Evolutionary conservation across 2,113 vertebrate genomes (phyloP), one percentile per base, ranked within the genome.

Genomic region (Ammospiza caudacuta): DNA sequence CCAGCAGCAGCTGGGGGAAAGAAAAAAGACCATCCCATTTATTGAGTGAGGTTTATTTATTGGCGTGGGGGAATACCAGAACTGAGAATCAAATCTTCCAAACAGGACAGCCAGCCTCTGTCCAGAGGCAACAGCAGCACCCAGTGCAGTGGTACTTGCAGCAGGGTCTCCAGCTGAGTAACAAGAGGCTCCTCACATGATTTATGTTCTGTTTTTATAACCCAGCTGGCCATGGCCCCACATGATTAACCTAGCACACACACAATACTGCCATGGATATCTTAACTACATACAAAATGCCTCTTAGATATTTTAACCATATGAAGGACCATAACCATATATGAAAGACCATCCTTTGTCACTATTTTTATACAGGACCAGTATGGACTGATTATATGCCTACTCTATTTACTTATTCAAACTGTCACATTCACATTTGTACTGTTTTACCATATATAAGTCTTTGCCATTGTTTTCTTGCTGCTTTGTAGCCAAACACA

Each of bases 1-100:
- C 27, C 0, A 0, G 35, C 35, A 55, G 22, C 14, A 21, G 8
- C 0, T 25, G 31, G 17, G 39, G 31, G 12, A 58, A 75, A 52
- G 16, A 27, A 31, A 51, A 55, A 17, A 37, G 21, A 58, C 1
- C 3, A 43, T 5, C 35, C 39, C 18, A 23, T 52, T 69, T 44
- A n/a, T 25, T 44, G 23, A 19, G 10, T 23, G 28, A 27, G 8
- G 25, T 37, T 83, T 76, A 11, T 27, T 55, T 62, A 72, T 8
- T 44, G 37, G 22, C 64, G 27, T 25, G 29, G 23, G 16, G 12
- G 8, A 78, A 72, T 23, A 62, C 5, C 43, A 58, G 44, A 14
- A 27, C 0, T 2, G n/a, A 83, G 17, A 55, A 69, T 9, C 11
- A 28, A 47, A 39, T 47, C 23, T 51, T 41, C 20, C 21, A 19